Conservation (phyloP, 92 coral and sea anemone genomes). For the Siderastrea radians region DNA sequence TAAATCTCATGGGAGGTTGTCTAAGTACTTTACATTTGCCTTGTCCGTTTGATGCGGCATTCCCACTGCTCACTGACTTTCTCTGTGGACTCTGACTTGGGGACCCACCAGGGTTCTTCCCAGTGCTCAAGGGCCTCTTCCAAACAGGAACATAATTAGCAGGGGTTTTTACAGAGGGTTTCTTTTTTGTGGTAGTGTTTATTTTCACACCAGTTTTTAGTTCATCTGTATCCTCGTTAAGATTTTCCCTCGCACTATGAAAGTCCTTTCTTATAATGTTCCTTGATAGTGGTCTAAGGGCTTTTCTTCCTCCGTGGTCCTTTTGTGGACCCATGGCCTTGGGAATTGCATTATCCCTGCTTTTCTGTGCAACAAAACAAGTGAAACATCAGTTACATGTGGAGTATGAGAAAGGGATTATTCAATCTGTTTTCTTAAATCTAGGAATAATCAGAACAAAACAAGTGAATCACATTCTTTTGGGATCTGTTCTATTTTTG, state of each 20-base stretch:
- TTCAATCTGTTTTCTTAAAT: too few species aligned
- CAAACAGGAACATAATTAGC: slow-evolving; percentile 54
- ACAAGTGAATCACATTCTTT: too few species aligned
- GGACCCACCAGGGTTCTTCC: slow-evolving; percentile 46
- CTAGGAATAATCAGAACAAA: too few species aligned
- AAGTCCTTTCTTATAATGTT: slow-evolving; percentile 45
- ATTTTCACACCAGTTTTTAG: slow-evolving; percentile 29
- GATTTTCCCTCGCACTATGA: slow-evolving; percentile 37
- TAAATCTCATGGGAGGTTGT: slow-evolving; percentile 91
- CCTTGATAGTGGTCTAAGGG: slow-evolving; percentile 60
- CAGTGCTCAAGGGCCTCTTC: slow-evolving; percentile 40
- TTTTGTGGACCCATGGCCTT: slow-evolving; percentile 52
- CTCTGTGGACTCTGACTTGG: slow-evolving; percentile 43
- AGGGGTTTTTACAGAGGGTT: slow-evolving; percentile 33
- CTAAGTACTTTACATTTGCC: slow-evolving; percentile 35
- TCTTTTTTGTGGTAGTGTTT: slow-evolving; percentile 19
- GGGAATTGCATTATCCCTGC: slow-evolving; percentile 62
- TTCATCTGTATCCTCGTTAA: slow-evolving; percentile 31
- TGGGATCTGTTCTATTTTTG: too few species aligned
- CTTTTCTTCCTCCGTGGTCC: slow-evolving; percentile 57
- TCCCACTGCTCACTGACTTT: slow-evolving; percentile 1
- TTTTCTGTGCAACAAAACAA: slow-evolving; percentile 62
- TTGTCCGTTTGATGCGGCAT: neutral
- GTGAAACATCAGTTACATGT: slow-evolving; percentile 20
- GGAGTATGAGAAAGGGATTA: neutral